A percentile compares a stretch with the other conserved stretches of the same genome.
Evolutionary conservation across 2,797 vertebrate genomes (phyloP).

Genomic region (Lemur catta): DNA sequence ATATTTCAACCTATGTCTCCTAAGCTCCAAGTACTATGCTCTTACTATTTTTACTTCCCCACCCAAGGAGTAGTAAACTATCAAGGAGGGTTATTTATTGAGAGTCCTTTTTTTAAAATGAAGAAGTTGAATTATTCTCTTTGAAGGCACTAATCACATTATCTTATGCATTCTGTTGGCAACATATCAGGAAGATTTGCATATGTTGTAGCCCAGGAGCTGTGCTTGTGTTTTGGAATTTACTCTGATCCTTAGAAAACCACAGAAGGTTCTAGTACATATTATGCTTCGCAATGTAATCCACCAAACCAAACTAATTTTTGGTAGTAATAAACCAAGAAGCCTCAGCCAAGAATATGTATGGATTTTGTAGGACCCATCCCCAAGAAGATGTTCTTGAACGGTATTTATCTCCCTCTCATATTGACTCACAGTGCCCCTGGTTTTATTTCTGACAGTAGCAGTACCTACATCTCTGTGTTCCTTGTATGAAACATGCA

Average conservation of each 20-base stretch:
- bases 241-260: constrained; percentile 46
- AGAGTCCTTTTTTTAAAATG: neutral
- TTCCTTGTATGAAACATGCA: neutral
- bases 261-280: neutral
- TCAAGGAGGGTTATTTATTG: constrained; percentile 5
- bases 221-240: constrained; percentile 25
- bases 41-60: constrained; percentile 39
- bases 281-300: neutral
- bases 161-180: neutral
- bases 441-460: neutral
- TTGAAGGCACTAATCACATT: neutral
- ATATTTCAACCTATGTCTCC: neutral
- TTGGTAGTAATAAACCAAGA: constrained; percentile 35
- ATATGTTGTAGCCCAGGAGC: neutral
- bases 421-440: neutral
- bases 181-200: neutral
- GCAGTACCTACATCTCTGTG: neutral
- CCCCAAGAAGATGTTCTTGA: neutral
- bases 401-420: neutral
- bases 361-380: neutral
- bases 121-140: constrained; percentile 47
- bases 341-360: neutral
- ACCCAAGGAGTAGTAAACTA: constrained; percentile 33
- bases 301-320: constrained; percentile 18
- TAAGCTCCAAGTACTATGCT: neutral